Evolutionary conservation across 2,113 vertebrate species (phyloP).

Genomic region (Psittacara wagleri): DNA sequence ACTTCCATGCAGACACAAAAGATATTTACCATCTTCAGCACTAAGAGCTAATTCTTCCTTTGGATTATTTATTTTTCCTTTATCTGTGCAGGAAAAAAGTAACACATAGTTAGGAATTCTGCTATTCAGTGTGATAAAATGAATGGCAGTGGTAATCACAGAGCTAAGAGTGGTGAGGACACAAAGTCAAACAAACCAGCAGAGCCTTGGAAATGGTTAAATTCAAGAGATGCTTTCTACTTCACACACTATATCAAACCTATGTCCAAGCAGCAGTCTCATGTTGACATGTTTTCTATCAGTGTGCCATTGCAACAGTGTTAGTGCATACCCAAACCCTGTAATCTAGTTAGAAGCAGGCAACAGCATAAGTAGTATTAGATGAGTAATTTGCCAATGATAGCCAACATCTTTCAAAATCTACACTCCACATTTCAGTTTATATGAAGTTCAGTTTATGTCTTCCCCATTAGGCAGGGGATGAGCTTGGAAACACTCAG

Average conservation of each 20-base stretch:
- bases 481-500: background rate
- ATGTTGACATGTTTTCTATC: background rate
- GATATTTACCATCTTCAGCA: constrained; percentile 84
- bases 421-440: background rate
- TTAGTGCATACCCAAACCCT: constrained; percentile 52
- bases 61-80: constrained; percentile 70
- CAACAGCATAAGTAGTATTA: background rate
- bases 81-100: constrained; percentile 76
- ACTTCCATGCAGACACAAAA: constrained; percentile 66
- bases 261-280: constrained; percentile 9
- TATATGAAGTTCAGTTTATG: background rate
- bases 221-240: constrained; percentile 38
- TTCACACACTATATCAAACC: background rate
- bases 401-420: constrained; percentile 61
- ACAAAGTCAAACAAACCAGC: background rate
- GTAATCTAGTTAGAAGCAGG: constrained; percentile 57
- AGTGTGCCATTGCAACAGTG: background rate
- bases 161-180: constrained; percentile 32
- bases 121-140: background rate
- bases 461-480: background rate
- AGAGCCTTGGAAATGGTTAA: background rate
- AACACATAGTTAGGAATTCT: constrained; percentile 65
- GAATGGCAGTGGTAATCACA: background rate
- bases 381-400: background rate
- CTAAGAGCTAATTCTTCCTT: constrained; percentile 79